Base-by-base conservation (phyloP, 1,140 invertebrate genomes). In the Holotrichia oblita region DNA sequence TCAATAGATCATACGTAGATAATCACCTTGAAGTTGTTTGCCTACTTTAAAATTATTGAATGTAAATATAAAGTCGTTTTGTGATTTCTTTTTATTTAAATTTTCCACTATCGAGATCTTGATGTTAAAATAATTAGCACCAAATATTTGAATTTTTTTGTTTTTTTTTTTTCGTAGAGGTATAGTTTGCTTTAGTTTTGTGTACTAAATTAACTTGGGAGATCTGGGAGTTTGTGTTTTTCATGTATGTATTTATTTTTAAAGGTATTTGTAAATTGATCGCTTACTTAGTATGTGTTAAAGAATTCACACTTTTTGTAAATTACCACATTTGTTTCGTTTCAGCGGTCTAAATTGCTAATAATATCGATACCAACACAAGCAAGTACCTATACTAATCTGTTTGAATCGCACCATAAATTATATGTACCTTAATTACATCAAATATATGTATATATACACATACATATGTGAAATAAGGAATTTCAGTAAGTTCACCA, bases 1-100 rank as follows among this genome's bases (percentile, higher is more conserved):
- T 27, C 61, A 27, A 69, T 69, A 69, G 12, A 69, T 24, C 61
- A 34, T 69, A 69, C 61, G 61, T 34, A 27, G 22, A 27, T 27
- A 69, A 34, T 69, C 61, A 69, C 61, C 61, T 69, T 69, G 61
- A 69, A 69, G 27, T 34, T 69, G 61, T 69, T 69, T 69, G 61
- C 27, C 61, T 10, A 69, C 61, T 27, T 69, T 69, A 22, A 69
- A 69, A 69, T 69, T 34, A 22, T 24, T 22, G 12, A 69, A 55
- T n/a, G 61, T 69, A 69, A 69, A 69, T 69, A 34, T 69, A 27
- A 69, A 27, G 14, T 69, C 6, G 10, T 69, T 69, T 22, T 69
- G 22, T 9, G 61, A 69, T 27, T 69, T 2, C 22, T 9, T 9
- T 14, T 7, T 69, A 8, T 55, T 17, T 17, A 17, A 55, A 17